Base-by-base conservation (phyloP, 2,888 invertebrate genomes). In the Leptinotarsa tumamoca region DNA sequence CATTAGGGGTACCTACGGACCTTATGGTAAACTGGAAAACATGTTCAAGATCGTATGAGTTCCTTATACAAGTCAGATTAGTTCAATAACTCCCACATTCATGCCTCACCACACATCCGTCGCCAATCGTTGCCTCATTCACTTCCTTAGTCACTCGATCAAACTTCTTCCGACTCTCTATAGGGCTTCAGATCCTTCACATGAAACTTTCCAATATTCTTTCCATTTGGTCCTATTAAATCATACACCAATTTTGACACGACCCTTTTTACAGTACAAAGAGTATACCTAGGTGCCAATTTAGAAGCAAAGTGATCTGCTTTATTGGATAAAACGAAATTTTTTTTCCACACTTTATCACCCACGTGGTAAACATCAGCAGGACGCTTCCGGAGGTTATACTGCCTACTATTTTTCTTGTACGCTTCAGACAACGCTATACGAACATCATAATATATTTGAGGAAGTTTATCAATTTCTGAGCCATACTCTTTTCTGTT, bases 241-340 rank as follows among this genome's bases (percentile, higher is more conserved):
- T 70, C 63, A 71, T 74, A 71, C 4, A 75, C 72, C 10, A 75
- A 27, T 66, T 58, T 43, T n/a, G 75, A 75, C 17, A 66, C 58
- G 7, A 73, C 72, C 56, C 67, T 67, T 14, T 33, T 73, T 21
- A 75, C 72, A 21, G 66, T 71, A 23, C 75, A 72, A 13, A 72
- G 43, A n/a, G n/a, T n/a, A n/a, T n/a, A n/a, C n/a, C n/a, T n/a
- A 17, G 72, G 75, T 52, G 72, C 75, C 52, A 72, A 72, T 52
- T 75, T 75, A 7, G 75, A 52, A 15, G 71, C 67, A 66, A 68
- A 75, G 15, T 69, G 23, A 17, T 75, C 33, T 13, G 73, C 69
- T 68, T 51, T 66, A 33, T 67, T 67, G n/a, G 71, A 75, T 23
- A 74, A 66, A 50, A 70, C 54, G 18, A 67, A 63, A 56, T 69